phyloP scores from a whole-genome alignment of 2,888 invertebrate species.

The Diloba caeruleocephala region DNA sequence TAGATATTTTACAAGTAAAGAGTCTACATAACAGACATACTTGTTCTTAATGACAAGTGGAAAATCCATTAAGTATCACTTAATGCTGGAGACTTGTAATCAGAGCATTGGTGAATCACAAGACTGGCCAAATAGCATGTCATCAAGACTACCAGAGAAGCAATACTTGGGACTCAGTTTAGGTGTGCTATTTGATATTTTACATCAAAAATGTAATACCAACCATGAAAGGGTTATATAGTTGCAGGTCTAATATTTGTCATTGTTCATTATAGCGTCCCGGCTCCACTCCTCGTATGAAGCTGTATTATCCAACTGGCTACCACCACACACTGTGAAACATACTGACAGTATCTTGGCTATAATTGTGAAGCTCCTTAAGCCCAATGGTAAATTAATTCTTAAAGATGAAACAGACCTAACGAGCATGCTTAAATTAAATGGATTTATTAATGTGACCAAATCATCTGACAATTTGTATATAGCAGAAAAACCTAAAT shows the following conservation, averaged over 20 bases:
- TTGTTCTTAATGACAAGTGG: too few species aligned
- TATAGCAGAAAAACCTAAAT: conserved; percentile 91
- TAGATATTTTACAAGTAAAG: too few species aligned
- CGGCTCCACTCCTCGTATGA: conserved; percentile 90
- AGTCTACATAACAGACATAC: too few species aligned
- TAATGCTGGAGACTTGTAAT: too few species aligned
- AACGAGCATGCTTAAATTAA: conserved; percentile 88
- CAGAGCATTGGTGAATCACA: too few species aligned
- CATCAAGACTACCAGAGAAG: too few species aligned
- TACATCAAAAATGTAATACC: background rate
- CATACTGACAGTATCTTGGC: conserved; percentile 85
- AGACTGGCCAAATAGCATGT: too few species aligned
- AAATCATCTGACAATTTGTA: conserved; percentile 69
- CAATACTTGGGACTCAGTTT: too few species aligned
- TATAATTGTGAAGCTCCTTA: conserved; percentile 89
- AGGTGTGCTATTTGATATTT: too few species aligned
- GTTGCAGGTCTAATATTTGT: background rate
- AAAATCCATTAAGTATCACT: too few species aligned
- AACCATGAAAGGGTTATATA: background rate
- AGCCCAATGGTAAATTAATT: conserved; percentile 90
- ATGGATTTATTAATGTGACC: conserved; percentile 89
- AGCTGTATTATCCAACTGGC: conserved; percentile 88
- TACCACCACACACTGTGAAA: conserved; percentile 76
- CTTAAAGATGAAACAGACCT: conserved; percentile 83
- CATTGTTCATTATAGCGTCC: conserved; percentile 76